These are phyloP conservation scores for Oriolus oriolus DNA, from an alignment of 2,113 vertebrate genomes.

Conservation along the genomic window DNA sequence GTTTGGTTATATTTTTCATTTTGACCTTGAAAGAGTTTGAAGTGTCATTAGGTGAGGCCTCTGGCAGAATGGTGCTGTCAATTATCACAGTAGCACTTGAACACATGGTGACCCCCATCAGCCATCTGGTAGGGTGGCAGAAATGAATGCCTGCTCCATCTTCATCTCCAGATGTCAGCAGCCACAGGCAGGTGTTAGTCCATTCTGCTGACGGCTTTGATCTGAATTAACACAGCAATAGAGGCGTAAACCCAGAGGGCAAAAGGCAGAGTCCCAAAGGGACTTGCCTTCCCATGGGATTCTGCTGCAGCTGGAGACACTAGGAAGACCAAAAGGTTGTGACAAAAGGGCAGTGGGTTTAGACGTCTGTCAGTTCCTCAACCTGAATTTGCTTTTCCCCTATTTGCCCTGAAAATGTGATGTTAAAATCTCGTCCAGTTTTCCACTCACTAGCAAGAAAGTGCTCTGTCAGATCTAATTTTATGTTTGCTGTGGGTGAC, in stretches of 20 bases:
- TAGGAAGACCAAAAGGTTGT: not conserved
- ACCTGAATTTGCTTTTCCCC: not conserved
- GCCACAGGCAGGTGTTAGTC: accelerated
- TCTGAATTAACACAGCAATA: accelerated
- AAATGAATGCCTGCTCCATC: not conserved
- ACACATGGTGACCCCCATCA: not conserved
- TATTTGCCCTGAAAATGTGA: not conserved
- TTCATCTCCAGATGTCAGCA: not conserved
- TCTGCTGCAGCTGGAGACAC: not conserved
- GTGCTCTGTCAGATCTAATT: not conserved
- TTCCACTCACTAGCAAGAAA: not conserved
- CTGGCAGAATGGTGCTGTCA: not conserved
- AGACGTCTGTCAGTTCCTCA: accelerated
- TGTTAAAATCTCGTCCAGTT: not conserved
- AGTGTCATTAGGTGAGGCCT: not conserved
- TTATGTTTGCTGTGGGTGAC: not conserved
- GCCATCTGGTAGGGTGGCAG: not conserved
- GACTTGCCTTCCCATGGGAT: accelerated
- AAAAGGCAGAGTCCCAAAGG: not conserved
- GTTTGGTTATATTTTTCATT: not conserved
- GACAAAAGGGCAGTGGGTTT: not conserved
- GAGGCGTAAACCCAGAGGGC: not conserved
- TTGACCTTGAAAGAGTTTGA: not conserved
- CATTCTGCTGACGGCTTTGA: not conserved
- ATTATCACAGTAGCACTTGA: not conserved